Evolutionary conservation across 1,140 invertebrate genomes (phyloP), one percentile per base, ranked within the genome.

Genomic region (Ips typographus): DNA sequence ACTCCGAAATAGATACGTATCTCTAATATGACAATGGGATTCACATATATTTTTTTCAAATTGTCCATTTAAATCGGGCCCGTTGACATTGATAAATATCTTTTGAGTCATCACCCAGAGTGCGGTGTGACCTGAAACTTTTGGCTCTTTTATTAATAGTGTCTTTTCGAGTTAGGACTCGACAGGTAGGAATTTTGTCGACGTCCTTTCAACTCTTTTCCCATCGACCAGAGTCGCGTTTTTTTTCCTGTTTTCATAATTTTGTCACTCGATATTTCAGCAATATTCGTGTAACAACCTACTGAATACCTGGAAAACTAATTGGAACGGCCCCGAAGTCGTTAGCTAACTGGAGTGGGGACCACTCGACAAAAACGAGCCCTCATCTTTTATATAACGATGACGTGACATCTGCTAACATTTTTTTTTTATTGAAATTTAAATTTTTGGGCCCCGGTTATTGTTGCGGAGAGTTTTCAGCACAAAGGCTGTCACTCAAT

Each of bases 21-120:
- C 59, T 61, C 41, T 47, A 61, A 61, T 61, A 61, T 61, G 59
- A 61, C 59, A 61, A 61, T 61, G 59, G 59, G 59, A 47, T 61
- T 61, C 59, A 61, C 59, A 47, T 61, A 61, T 61, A 47, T 61
- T 47, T 61, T 61, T 61, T 22, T 22, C 39, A 49, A 43, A 38
- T 61, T 61, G 59, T 61, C 59, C 43, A 61, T 61, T 61, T 47
- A 61, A 36, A 61, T 61, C 59, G 39, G 22, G 59, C 59, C 38
- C 59, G 59, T 61, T 61, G 59, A 61, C 59, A 61, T 61, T 61
- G 43, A 61, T 61, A 47, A 61, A 61, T 61, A 61, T 47, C 59
- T 44, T 61, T 61, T 61, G 59, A 61, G 43, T 61, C 59, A 61
- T 61, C 59, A 49, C 59, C 59, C 39, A 38, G 57, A 61, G 4